Evolutionary conservation across 2,888 invertebrate genomes (phyloP).

Genomic region (Cremastinae sp.): DNA sequence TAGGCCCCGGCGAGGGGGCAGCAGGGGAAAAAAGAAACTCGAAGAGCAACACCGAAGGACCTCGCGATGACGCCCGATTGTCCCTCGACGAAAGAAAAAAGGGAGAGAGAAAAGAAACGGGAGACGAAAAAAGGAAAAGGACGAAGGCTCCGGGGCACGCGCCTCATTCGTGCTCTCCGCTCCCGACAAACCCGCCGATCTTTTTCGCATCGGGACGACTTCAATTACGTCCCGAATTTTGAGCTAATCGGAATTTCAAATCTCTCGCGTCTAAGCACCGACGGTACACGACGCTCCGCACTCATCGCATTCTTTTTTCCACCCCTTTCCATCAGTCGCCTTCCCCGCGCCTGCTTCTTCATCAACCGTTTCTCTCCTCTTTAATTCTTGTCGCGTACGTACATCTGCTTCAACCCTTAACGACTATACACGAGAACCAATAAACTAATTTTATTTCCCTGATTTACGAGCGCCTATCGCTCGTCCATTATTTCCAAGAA

Average conservation of each 20-base stretch:
- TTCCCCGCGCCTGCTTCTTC: too few species aligned
- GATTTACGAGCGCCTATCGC: too few species aligned
- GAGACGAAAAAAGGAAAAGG: not conserved
- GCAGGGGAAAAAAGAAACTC: not conserved
- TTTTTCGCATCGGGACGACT: constrained; percentile 34
- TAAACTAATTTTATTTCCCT: too few species aligned
- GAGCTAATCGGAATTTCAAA: constrained; percentile 62
- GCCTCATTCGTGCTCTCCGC: constrained; percentile 43
- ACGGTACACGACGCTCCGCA: constrained; percentile 33
- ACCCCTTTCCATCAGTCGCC: not conserved
- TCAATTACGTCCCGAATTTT: constrained; percentile 58
- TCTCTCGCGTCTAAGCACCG: constrained; percentile 56
- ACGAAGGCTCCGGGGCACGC: constrained; percentile 54
- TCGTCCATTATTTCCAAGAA: too few species aligned
- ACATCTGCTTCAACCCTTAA: constrained; percentile 20
- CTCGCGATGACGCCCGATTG: constrained; percentile 49
- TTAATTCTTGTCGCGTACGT: constrained; percentile 9
- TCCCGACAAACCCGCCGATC: constrained; percentile 17
- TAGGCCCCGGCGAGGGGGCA: constrained; percentile 19
- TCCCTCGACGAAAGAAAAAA: constrained; percentile 34
- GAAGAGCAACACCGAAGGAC: constrained; percentile 44
- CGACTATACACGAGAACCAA: too few species aligned
- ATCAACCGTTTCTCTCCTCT: not conserved
- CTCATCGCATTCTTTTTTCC: constrained; percentile 22
- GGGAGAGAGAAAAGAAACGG: constrained; percentile 1